Evolutionary conservation across 92 coral and sea anemone genomes (phyloP), one percentile per base, ranked within the genome.

Genomic region (Porites divaricata): DNA sequence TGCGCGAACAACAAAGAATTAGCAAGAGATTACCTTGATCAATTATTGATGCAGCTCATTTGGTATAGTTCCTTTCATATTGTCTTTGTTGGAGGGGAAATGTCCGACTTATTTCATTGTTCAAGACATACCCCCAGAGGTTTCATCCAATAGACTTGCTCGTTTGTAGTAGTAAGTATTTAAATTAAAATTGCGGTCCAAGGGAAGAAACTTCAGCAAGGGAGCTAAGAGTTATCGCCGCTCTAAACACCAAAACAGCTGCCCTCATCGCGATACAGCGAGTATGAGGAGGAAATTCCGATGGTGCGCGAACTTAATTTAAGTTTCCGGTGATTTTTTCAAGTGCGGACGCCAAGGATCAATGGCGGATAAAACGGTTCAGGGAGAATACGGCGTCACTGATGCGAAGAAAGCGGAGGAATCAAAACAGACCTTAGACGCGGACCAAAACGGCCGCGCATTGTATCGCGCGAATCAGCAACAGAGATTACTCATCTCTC

Each of bases 131-230:
- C 70, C 79, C 23, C 70, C 50, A 70, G 14, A 41, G 86, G 86
- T 0, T 22, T 23, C 15, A 72, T 45, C 86, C 79, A 72, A 82
- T 82, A 53, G 62, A 59, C 20, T 61, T 67, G 64, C 19, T 28
- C 16, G 72, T 69, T 49, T 45, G 35, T 6, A 73, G 79, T 20
- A 59, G 62, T 82, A 50, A 61, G 61, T 49, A 82, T 73, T 72
- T 26, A 63, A 82, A 82, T 82, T 82, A 48, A 19, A 78, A 82
- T 82, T 73, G 86, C 70, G 72, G 86, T 73, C 25, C 64, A 14
- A 72, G 63, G 28, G 72, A 82, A 48, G 61, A 25, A 59, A 59
- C 62, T 58, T 56, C 70, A 41, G 54, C 67, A 12, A 23, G n/a
- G 26, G 5, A 58, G 25, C 23, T 23, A 50, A n/a, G 21, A 79